Evolutionary conservation across 2,113 vertebrate species (phyloP).

Genomic region (Hyla sarda): DNA sequence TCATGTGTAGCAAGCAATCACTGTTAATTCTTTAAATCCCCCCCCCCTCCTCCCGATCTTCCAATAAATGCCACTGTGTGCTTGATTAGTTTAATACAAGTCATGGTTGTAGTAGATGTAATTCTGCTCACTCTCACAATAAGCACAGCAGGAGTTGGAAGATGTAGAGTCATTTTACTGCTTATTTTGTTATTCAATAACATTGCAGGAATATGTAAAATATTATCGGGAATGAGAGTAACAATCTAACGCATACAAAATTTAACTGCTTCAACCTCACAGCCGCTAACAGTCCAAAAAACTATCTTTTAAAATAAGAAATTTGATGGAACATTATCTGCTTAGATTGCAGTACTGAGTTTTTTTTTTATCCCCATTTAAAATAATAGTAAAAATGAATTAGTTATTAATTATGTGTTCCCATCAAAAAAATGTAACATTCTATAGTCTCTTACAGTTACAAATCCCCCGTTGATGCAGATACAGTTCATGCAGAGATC

Average conservation of each 20-base stretch:
- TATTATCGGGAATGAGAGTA: slow-evolving; percentile 40
- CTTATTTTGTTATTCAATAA: slow-evolving; percentile 59
- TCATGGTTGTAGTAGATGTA: slow-evolving; percentile 46
- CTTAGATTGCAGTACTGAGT: background rate
- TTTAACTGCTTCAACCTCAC: background rate
- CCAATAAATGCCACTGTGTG: slow-evolving; percentile 62
- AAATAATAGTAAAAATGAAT: too few species aligned
- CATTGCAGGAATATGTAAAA: slow-evolving; percentile 53
- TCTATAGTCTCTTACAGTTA: too few species aligned
- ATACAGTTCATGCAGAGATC: too few species aligned
- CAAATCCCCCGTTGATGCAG: too few species aligned
- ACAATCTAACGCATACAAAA: background rate
- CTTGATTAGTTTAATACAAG: slow-evolving; percentile 55
- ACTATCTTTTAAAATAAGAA: background rate
- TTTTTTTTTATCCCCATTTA: too few species aligned
- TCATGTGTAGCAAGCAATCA: slow-evolving; percentile 60
- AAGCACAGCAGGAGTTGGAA: slow-evolving; percentile 27
- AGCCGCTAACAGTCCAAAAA: background rate
- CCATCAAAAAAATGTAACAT: too few species aligned
- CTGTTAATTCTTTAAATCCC: slow-evolving; percentile 60
- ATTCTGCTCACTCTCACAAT: slow-evolving; percentile 37
- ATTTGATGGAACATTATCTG: background rate
- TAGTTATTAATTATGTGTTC: too few species aligned
- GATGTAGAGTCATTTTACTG: slow-evolving; percentile 56
- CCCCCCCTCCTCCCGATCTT: slow-evolving; percentile 40